Evolutionary conservation across 2,888 invertebrate genomes (phyloP).

Genomic region (Saturnia japonica): DNA sequence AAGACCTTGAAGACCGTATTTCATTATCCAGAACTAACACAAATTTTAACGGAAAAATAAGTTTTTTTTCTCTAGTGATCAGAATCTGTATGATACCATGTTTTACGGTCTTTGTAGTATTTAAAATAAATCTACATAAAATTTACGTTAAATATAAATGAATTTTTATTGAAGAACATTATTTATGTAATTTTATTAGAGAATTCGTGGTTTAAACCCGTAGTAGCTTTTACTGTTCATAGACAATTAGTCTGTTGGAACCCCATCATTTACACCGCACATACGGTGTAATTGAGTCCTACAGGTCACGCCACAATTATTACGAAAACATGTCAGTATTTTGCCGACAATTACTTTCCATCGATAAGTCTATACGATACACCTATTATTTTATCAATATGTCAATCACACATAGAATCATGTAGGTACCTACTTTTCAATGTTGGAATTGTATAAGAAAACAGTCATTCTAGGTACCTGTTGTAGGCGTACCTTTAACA

Average conservation of each 20-base stretch:
- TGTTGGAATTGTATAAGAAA: background rate
- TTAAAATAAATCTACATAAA: background rate
- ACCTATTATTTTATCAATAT: slow-evolving; percentile 15
- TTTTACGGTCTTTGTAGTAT: too few species aligned
- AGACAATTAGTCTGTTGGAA: slow-evolving; percentile 47
- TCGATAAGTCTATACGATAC: slow-evolving; percentile 3
- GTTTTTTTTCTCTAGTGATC: background rate
- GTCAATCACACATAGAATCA: slow-evolving; percentile 20
- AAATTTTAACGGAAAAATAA: background rate
- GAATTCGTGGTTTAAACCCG: slow-evolving; percentile 35
- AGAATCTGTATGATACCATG: too few species aligned
- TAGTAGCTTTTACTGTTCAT: slow-evolving; percentile 49
- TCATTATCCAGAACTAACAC: too few species aligned
- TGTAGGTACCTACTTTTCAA: background rate
- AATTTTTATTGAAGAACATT: background rate
- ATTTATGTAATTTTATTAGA: slow-evolving; percentile 32
- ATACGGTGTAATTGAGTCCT: slow-evolving; percentile 70
- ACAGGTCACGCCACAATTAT: slow-evolving; percentile 55
- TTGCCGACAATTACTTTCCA: slow-evolving; percentile 28
- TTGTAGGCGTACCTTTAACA: background rate
- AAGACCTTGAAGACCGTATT: too few species aligned
- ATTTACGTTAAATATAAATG: background rate
- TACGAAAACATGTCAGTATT: slow-evolving; percentile 64
- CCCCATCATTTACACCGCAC: slow-evolving; percentile 46
- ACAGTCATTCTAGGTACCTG: background rate